A percentile compares a stretch with the other conserved stretches of the same genome.
These are phyloP conservation scores for Misgurnus anguillicaudatus DNA, from an alignment of 2,113 vertebrate genomes.

Conservation along the genomic window DNA sequence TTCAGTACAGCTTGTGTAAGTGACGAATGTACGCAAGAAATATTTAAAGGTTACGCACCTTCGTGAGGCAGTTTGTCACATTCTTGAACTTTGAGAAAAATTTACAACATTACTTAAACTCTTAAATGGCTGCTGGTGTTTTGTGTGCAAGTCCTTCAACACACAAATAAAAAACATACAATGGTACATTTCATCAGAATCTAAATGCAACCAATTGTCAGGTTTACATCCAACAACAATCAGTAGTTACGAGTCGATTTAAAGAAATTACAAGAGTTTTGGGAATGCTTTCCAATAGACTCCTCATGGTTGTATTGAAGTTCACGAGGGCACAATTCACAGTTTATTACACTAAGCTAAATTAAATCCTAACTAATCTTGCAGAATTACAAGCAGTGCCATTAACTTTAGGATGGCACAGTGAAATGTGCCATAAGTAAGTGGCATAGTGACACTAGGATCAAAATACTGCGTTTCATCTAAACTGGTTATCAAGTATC, in stretches of 20 bases:
- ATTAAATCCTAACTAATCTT: slow-evolving; percentile 23
- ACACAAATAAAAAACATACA: slow-evolving; percentile 24
- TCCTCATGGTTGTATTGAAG: background rate
- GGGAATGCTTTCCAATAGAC: slow-evolving; percentile 2
- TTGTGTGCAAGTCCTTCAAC: slow-evolving; percentile 29
- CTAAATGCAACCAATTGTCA: slow-evolving; percentile 28
- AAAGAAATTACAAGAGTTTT: background rate
- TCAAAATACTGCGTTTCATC: slow-evolving; percentile 22
- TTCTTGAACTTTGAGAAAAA: slow-evolving; percentile 32
- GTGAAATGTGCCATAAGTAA: slow-evolving; percentile 7
- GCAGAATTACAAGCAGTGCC: slow-evolving; percentile 29
- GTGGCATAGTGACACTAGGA: background rate
- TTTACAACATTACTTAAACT: slow-evolving; percentile 40
- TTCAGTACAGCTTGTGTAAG: slow-evolving; percentile 22
- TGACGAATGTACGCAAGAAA: slow-evolving; percentile 8
- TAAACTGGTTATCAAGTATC: background rate
- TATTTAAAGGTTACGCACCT: slow-evolving; percentile 10
- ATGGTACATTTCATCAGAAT: background rate
- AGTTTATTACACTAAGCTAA: slow-evolving; percentile 38
- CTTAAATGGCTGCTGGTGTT: slow-evolving; percentile 51
- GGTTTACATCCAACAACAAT: slow-evolving; percentile 32
- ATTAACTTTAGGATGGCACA: slow-evolving; percentile 32
- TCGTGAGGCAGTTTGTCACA: slow-evolving; percentile 10
- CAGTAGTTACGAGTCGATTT: slow-evolving; percentile 6
- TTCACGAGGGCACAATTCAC: slow-evolving; percentile 38